Conservation (phyloP, 2,113 vertebrate genomes). For the Cynoglossus semilaevis region DNA sequence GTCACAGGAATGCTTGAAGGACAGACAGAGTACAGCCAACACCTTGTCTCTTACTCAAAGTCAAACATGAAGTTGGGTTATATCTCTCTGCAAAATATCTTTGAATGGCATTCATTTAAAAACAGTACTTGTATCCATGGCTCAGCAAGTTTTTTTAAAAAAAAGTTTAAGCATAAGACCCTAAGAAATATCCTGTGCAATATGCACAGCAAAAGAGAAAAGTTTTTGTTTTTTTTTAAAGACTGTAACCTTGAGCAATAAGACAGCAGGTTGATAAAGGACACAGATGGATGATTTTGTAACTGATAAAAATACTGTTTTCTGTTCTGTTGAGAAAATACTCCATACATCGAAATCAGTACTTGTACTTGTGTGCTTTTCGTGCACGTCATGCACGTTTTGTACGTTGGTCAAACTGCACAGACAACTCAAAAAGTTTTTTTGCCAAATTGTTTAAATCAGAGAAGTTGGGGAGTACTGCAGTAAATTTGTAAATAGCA, state of each 20-base stretch:
- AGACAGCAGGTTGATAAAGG: background rate
- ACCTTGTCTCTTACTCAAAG: conserved; percentile 60
- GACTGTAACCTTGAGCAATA: conserved; percentile 15
- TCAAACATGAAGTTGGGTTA: conserved; percentile 50
- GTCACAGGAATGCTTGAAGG: conserved; percentile 80
- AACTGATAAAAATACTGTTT: too few relatives aligned
- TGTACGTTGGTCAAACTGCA: background rate
- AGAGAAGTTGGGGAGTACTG: background rate
- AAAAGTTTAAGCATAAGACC: background rate
- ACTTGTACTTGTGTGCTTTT: too few relatives aligned
- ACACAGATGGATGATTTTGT: too few relatives aligned
- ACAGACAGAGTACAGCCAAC: conserved; percentile 70
- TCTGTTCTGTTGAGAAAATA: too few relatives aligned
- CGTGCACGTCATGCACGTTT: too few relatives aligned
- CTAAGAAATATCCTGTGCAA: background rate
- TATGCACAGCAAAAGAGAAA: background rate
- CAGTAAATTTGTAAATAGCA: too few relatives aligned
- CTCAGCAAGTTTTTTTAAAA: background rate
- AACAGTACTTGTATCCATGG: background rate
- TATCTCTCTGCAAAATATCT: conserved; percentile 54
- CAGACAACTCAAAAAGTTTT: background rate
- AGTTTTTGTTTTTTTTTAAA: background rate
- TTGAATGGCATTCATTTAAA: conserved; percentile 3
- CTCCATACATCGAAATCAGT: too few relatives aligned
- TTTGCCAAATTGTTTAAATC: background rate